Evolutionary conservation across 2,888 invertebrate species (phyloP), one percentile per base, ranked within the genome.

Genomic region (Torymus tubicola): DNA sequence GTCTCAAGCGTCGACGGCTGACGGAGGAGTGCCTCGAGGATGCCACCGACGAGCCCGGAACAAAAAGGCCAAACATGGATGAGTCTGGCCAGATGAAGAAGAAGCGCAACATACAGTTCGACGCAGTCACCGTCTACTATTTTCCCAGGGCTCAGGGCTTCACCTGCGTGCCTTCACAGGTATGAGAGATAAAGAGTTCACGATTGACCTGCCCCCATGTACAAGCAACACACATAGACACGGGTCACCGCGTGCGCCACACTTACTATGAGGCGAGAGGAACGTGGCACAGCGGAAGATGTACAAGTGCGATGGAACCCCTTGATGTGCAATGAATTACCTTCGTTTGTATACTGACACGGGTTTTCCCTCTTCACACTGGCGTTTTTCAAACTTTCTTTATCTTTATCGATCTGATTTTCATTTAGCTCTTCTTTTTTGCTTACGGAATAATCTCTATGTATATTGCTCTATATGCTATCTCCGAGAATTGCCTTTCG

Each of bases 111-210:
- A 97, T 99, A 83, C 94, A 95, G 84, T 99, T 99, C 90, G 96
- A 97, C 86, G 95, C 94, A 84, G 98, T 99, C 0, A 97, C 97
- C 21, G 98, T 99, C 12, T 99, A 94, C 91, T 99, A 98, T 92
- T 99, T 99, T 92, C 97, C 97, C 2, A 93, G 99, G 87, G 94
- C 97, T 75, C 97, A 97, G 92, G 97, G 97, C 21, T 97, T 97
- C 91, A 95, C 96, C 57, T 97, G 97, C 91, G 96, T 97, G 82
- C 97, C 97, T 69, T 97, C 97, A 13, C 95, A 96, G 91, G 96
- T 96, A 77, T 78, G 74, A 55, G 31, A 8, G n/a, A 61, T 16
- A 70, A 42, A 60, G 21, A 2, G 21, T 52, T 50, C 12, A 21
- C 18, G 13, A 53, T 60, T 64, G 42, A 63, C 55, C 2, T 8